Conservation (phyloP, 2,888 invertebrate genomes). For the Phortica magna region DNA sequence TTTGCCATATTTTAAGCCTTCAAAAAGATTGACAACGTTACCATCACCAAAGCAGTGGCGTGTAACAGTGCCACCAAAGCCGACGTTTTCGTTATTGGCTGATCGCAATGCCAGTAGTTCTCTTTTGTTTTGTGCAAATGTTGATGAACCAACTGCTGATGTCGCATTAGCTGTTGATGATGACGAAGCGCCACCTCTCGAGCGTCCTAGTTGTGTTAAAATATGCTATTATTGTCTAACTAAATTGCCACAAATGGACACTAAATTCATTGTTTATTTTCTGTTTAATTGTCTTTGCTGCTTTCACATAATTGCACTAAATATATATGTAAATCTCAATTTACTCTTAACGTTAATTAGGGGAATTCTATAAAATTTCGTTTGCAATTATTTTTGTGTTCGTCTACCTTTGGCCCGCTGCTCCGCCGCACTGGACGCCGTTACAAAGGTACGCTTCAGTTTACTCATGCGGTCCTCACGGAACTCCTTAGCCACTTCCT, state of each 20-base stretch:
- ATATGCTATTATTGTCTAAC: conserved; percentile 25
- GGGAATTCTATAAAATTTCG: background rate
- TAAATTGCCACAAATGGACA: background rate
- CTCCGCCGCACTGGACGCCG: conserved; percentile 88
- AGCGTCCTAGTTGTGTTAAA: conserved; percentile 40
- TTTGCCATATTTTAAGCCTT: conserved; percentile 66
- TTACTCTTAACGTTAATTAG: background rate
- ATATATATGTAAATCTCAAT: background rate
- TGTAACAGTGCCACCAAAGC: background rate
- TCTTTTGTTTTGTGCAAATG: background rate
- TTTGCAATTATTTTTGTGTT: conserved; percentile 55
- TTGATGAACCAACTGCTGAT: conserved; percentile 56
- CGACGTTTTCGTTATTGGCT: conserved; percentile 43
- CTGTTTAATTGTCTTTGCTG: background rate
- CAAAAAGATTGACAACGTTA: conserved; percentile 60
- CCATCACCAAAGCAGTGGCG: conserved; percentile 52
- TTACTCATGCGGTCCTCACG: conserved; percentile 82
- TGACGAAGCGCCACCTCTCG: conserved; percentile 34
- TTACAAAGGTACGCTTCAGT: conserved; percentile 86
- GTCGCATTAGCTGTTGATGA: conserved; percentile 46
- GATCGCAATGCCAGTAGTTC: background rate
- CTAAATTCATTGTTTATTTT: background rate
- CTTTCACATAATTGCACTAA: background rate
- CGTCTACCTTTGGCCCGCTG: conserved; percentile 85
- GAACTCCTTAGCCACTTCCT: conserved; percentile 86